Percentiles rank a stretch among this genome's conserved stretches.
These are phyloP conservation scores for Deilephila porcellus DNA, from an alignment of 2,888 invertebrate genomes.

Conservation along the genomic window DNA sequence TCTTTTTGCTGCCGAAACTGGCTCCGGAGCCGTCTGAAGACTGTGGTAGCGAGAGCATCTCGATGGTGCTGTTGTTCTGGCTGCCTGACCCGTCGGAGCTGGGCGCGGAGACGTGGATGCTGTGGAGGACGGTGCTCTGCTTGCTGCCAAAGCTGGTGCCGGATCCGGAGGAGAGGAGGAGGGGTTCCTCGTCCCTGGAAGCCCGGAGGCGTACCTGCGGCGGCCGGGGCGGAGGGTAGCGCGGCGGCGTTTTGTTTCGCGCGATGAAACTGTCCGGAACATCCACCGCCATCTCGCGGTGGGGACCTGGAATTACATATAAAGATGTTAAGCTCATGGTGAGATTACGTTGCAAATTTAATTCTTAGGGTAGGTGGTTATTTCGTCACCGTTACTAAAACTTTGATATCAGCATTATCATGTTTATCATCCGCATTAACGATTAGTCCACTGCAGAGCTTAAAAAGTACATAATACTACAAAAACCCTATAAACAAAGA, in stretches of 20 bases:
- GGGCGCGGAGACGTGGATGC: slow-evolving; percentile 68
- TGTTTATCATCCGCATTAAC: too few relatives aligned
- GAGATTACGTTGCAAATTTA: too few relatives aligned
- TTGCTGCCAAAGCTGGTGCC: slow-evolving; percentile 79
- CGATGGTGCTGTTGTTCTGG: slow-evolving; percentile 74
- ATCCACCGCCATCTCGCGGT: slow-evolving; percentile 99
- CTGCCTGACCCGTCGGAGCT: slow-evolving; percentile 74
- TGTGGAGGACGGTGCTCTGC: slow-evolving; percentile 73
- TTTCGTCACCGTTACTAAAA: too few relatives aligned
- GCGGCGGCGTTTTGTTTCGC: slow-evolving; percentile 94
- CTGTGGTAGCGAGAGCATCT: slow-evolving; percentile 74
- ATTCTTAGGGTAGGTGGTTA: too few relatives aligned
- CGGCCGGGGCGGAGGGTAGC: slow-evolving; percentile 93
- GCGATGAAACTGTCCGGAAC: slow-evolving; percentile 97
- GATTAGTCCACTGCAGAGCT: too few relatives aligned
- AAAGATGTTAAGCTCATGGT: background rate
- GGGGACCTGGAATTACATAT: slow-evolving; percentile 87
- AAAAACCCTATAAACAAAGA: background rate
- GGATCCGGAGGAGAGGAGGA: slow-evolving; percentile 74
- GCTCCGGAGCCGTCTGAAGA: slow-evolving; percentile 74
- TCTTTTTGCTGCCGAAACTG: slow-evolving; percentile 76
- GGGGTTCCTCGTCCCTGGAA: slow-evolving; percentile 80
- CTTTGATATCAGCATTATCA: too few relatives aligned
- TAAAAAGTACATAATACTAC: background rate
- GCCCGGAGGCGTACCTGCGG: slow-evolving; percentile 85